Conservation (phyloP, 2,113 vertebrate species). For the Aythya baeri region DNA sequence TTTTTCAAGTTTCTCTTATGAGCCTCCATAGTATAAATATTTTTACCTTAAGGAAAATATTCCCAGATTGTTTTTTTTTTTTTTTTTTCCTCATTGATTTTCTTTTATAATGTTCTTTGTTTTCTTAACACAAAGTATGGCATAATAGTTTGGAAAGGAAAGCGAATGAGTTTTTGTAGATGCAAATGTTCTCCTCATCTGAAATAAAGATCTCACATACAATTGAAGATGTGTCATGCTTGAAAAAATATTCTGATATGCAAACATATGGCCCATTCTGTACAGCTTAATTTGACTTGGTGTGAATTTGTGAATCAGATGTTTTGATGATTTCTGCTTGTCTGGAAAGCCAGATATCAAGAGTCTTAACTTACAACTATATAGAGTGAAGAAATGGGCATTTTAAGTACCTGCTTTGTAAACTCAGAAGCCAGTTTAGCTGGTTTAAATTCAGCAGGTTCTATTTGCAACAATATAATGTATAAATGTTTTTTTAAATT, state of each 20-base stretch:
- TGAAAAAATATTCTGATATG: background rate
- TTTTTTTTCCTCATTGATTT: background rate
- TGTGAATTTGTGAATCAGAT: background rate
- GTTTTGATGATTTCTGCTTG: background rate
- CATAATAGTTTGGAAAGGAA: background rate
- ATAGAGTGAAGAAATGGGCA: background rate
- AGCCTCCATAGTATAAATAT: background rate
- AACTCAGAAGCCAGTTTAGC: background rate
- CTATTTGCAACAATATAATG: background rate
- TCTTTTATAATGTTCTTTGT: background rate
- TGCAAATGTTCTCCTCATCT: background rate
- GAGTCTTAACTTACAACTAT: background rate
- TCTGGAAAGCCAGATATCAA: background rate
- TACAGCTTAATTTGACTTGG: background rate
- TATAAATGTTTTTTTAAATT: constrained; percentile 44
- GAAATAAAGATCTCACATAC: background rate
- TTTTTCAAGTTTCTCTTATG: background rate
- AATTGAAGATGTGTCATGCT: background rate
- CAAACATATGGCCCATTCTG: background rate
- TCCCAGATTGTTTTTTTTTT: background rate
- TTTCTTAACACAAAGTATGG: background rate
- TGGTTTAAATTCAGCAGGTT: constrained; percentile 37
- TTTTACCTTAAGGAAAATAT: background rate
- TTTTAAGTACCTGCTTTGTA: background rate
- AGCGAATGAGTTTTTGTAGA: background rate